These are phyloP conservation scores for Lysiphlebus fabarum DNA, from an alignment of 1,140 invertebrate genomes.

Conservation along the genomic window DNA sequence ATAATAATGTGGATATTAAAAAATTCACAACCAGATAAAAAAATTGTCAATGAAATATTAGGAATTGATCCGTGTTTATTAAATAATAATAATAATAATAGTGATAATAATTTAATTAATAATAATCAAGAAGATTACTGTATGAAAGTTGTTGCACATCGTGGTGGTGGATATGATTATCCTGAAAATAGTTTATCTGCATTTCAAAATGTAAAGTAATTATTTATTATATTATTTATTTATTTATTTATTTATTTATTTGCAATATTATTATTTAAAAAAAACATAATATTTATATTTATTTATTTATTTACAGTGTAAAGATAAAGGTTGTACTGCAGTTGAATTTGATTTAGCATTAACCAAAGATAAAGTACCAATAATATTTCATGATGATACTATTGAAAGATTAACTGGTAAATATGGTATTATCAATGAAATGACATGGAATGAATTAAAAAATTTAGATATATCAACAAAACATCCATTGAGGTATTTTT, in stretches of 20 bases:
- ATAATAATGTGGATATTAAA: constrained; percentile 32
- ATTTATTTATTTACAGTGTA: constrained; percentile 55
- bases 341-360: constrained; percentile 76
- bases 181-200: constrained; percentile 72
- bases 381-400: constrained; percentile 72
- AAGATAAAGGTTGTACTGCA: constrained; percentile 63
- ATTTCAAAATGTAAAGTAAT: constrained; percentile 62
- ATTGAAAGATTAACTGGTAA: constrained; percentile 67
- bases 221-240: constrained; percentile 14
- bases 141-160: constrained; percentile 63
- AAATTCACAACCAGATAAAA: constrained; percentile 42
- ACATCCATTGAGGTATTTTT: constrained; percentile 61
- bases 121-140: constrained; percentile 36
- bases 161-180: constrained; percentile 68
- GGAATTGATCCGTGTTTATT: constrained; percentile 45
- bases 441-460: constrained; percentile 64
- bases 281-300: background rate
- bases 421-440: constrained; percentile 56
- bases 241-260: background rate
- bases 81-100: constrained; percentile 32
- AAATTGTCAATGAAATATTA: constrained; percentile 47
- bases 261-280: no score
- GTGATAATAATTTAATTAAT: background rate
- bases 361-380: constrained; percentile 68
- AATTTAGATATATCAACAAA: constrained; percentile 63